Percentiles rank a stretch among this genome's conserved stretches.
Evolutionary conservation across 2,113 vertebrate species (phyloP).

Genomic region (Baryphthengus martii): DNA sequence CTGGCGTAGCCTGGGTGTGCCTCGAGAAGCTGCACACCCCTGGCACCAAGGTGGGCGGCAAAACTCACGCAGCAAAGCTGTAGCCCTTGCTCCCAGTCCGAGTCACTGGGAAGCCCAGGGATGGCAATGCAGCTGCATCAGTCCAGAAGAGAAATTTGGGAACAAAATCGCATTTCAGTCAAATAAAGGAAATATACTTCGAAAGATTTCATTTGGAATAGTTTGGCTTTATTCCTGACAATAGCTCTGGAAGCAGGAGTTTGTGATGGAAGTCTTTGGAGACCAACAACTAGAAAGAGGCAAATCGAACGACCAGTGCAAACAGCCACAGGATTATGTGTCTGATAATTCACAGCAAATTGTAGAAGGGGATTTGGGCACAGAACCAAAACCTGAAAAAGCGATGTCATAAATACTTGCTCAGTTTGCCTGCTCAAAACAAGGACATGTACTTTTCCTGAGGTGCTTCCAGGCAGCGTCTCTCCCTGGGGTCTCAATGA

Average conservation of each 20-base stretch:
- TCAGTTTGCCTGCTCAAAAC: neutral
- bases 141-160: neutral
- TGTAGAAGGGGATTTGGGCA: neutral
- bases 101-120: accelerated
- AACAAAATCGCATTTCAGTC: neutral
- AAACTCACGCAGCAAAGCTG: neutral
- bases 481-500: neutral
- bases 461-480: neutral
- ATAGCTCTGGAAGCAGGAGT: slow-evolving; percentile 4
- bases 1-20: neutral
- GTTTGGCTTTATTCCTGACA: slow-evolving; percentile 22
- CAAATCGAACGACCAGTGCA: neutral
- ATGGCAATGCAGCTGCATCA: neutral
- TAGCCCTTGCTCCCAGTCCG: accelerated
- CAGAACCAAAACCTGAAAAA: neutral
- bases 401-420: neutral
- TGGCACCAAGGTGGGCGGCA: accelerated
- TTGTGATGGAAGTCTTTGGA: neutral
- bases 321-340: neutral
- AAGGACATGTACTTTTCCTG: neutral
- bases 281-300: neutral
- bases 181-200: neutral
- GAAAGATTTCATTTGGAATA: neutral
- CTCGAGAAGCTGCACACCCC: neutral
- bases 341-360: slow-evolving; percentile 27